phyloP scores from a whole-genome alignment of 1,140 invertebrate genomes.

The Gonioctena quinquepunctata region DNA sequence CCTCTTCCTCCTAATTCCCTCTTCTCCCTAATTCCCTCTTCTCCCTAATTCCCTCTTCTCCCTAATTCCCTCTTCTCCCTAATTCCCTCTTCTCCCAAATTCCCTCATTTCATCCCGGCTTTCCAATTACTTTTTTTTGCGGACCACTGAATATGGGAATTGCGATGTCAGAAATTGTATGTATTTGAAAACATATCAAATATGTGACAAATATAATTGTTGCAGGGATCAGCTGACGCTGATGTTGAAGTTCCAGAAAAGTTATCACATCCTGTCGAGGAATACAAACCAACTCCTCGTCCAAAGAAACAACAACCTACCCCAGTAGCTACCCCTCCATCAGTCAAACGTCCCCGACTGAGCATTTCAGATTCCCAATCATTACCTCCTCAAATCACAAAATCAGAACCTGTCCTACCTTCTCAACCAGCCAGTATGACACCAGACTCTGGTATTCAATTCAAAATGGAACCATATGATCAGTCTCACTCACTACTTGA shows the following conservation, averaged over 20 bases:
- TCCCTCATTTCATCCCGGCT: no score
- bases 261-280: constrained; percentile 17
- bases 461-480: constrained; percentile 51
- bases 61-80: no score
- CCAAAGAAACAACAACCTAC: constrained; percentile 35
- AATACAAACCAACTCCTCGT: constrained; percentile 31
- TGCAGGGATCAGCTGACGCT: constrained; percentile 37
- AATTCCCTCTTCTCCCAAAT: no score
- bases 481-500: constrained; percentile 23
- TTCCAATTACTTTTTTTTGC: no score
- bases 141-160: no score
- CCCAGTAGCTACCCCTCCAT: constrained; percentile 18
- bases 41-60: no score
- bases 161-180: no score
- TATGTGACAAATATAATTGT: background rate
- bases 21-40: no score
- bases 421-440: constrained; percentile 1
- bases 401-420: constrained; percentile 35
- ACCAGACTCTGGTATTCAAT: constrained; percentile 33
- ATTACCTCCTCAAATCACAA: constrained; percentile 25
- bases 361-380: constrained; percentile 35
- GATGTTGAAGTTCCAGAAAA: constrained; percentile 34
- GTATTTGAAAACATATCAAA: no score
- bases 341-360: constrained; percentile 34
- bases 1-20: no score